A percentile compares a stretch with the other conserved stretches of the same genome.
phyloP scores from a whole-genome alignment of 2,113 vertebrate species.

The Oceanites oceanicus region DNA sequence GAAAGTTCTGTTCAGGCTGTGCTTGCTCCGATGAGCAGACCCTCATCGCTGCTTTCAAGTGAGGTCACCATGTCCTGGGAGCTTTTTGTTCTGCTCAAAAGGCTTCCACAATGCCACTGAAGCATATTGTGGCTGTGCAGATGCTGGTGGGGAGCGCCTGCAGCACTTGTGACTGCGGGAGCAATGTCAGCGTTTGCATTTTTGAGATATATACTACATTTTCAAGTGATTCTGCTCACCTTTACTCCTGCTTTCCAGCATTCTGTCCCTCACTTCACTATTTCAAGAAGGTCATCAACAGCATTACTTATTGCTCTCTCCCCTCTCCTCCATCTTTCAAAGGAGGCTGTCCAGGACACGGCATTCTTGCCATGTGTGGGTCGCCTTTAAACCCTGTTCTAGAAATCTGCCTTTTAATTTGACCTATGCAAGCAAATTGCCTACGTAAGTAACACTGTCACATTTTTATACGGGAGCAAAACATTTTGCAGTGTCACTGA shows the following conservation, averaged over 20 bases:
- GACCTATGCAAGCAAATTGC: conserved; percentile 5
- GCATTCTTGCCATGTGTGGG: neutral
- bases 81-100: conserved; percentile 54
- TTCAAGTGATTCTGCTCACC: neutral
- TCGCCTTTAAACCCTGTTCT: neutral
- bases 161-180: neutral
- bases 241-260: neutral
- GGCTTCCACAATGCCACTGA: conserved; percentile 27
- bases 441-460: neutral
- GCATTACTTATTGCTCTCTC: neutral
- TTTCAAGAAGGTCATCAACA: neutral
- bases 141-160: neutral
- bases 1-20: neutral
- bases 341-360: neutral
- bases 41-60: neutral
- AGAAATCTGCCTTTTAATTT: conserved; percentile 18
- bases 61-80: conserved; percentile 39
- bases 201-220: neutral
- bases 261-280: neutral
- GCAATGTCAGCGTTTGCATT: neutral
- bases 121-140: conserved; percentile 25
- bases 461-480: conserved; percentile 11
- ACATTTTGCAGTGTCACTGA: conserved; percentile 21
- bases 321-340: neutral
- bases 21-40: neutral